Evolutionary conservation across 2,797 vertebrate species (phyloP).

Genomic region (Eutrigla gurnardus): DNA sequence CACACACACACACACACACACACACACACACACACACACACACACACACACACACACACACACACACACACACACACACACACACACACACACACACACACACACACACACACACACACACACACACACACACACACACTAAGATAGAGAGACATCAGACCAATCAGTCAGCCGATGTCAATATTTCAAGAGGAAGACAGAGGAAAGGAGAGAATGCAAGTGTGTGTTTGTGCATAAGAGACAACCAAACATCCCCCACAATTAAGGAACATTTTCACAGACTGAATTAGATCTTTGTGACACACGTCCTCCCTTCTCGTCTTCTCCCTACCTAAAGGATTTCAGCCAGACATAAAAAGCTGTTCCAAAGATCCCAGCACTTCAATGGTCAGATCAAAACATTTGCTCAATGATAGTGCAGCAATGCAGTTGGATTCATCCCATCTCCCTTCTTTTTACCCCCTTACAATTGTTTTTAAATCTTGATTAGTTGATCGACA

Average conservation of each 20-base stretch:
- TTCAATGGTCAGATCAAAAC: not conserved
- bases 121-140: constrained; percentile 49
- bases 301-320: not conserved
- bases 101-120: constrained; percentile 26
- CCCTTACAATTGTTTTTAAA: not conserved
- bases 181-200: constrained; percentile 53
- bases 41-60: constrained; percentile 21
- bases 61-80: constrained; percentile 35
- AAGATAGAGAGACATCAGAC: constrained; percentile 65
- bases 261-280: constrained; percentile 2
- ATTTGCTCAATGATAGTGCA: not conserved
- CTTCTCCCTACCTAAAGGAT: not conserved
- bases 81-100: constrained; percentile 23
- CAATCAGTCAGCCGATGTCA: constrained; percentile 69
- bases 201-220: constrained; percentile 36
- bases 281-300: not conserved
- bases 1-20: constrained; percentile 53
- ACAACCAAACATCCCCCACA: not conserved
- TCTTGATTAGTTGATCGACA: not conserved
- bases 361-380: not conserved
- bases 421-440: not conserved
- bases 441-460: not conserved
- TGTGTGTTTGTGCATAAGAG: constrained; percentile 12
- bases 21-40: constrained; percentile 39
- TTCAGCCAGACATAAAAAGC: not conserved